Evolutionary conservation across 2,888 invertebrate species (phyloP), one percentile per base, ranked within the genome.

Genomic region (Drosophila neotestacea): DNA sequence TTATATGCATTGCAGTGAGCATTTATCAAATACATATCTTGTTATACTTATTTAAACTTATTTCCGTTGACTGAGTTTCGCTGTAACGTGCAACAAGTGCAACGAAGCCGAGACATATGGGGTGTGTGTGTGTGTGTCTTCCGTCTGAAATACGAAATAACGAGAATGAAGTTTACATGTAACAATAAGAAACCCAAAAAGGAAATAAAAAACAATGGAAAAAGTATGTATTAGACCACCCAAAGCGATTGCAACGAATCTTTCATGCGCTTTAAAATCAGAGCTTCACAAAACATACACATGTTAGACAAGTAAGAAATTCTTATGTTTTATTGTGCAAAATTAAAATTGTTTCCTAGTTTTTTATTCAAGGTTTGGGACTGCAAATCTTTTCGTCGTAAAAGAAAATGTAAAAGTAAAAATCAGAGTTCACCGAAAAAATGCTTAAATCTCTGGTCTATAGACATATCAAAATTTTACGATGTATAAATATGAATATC

Each of bases 11-110:
- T 16, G 34, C 54, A 36, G 46, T 50, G 44, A 32, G 46, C 66
- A 60, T 44, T 44, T 44, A 65, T 54, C 64, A 58, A 58, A 63
- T 47, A 58, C 48, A 61, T 69, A 52, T 46, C 39, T 61, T 58
- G 65, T 22, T 22, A 22, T 1, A 3, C 65, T 44, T 41, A 70
- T 41, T 51, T 60, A 13, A 77, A 61, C 70, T 66, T 79, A 85
- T 89, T 85, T 85, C 89, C 89, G 85, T 87, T 85, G 89, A 84
- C 87, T 85, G 85, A 85, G 69, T 85, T 88, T 88, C 71, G 73
- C 41, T 47, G 56, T 61, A 58, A 55, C 61, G 41, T 47, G 56
- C 67, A 61, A 59, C 67, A 48, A 56, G 70, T 63, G 70, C 70
- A 71, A 41, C 72, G 42, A 63, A 70, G 56, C 71, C 52, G 51